A percentile compares a stretch with the other conserved stretches of the same genome.
Evolutionary conservation across 2,113 vertebrate species (phyloP).

Genomic region (Lipophrys pholis): DNA sequence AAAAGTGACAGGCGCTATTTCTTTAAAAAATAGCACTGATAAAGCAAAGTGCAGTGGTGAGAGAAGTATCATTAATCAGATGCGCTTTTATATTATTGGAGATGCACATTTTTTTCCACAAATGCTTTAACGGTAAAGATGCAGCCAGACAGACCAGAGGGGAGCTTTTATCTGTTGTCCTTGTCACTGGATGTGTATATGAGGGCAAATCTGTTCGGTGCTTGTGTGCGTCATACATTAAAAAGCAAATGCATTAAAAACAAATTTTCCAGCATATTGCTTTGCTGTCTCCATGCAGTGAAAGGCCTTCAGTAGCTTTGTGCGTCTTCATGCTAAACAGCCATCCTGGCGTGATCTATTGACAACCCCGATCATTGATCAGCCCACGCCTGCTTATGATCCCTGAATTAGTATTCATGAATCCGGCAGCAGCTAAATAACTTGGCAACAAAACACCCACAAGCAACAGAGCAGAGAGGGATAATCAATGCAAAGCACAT

Average conservation of each 20-base stretch:
- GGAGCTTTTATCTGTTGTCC: slow-evolving; percentile 56
- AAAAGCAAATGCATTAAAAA: slow-evolving; percentile 4
- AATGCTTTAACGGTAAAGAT: slow-evolving; percentile 46
- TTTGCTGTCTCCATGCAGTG: not conserved
- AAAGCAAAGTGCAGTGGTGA: slow-evolving; percentile 28
- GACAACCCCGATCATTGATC: slow-evolving; percentile 89
- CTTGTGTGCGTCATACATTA: not conserved
- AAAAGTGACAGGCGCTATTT: slow-evolving; percentile 54
- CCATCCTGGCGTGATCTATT: slow-evolving; percentile 73
- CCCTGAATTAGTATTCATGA: slow-evolving; percentile 99
- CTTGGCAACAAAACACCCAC: slow-evolving; percentile 89
- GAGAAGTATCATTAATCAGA: slow-evolving; percentile 73
- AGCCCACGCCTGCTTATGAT: slow-evolving; percentile 93
- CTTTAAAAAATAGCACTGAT: slow-evolving; percentile 73
- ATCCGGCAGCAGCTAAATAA: slow-evolving; percentile 96
- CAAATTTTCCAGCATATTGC: not conserved
- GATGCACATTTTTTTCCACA: slow-evolving; percentile 45
- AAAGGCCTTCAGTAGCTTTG: slow-evolving; percentile 15
- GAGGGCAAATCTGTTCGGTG: not conserved
- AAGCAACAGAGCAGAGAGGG: slow-evolving; percentile 80
- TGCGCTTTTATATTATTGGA: slow-evolving; percentile 57
- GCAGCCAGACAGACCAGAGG: slow-evolving; percentile 25
- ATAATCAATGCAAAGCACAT: slow-evolving; percentile 95
- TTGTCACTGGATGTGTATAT: slow-evolving; percentile 31
- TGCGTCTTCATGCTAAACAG: slow-evolving; percentile 51